These are phyloP conservation scores for Drosophila borborema DNA, from an alignment of 2,888 invertebrate species.

Conservation along the genomic window DNA sequence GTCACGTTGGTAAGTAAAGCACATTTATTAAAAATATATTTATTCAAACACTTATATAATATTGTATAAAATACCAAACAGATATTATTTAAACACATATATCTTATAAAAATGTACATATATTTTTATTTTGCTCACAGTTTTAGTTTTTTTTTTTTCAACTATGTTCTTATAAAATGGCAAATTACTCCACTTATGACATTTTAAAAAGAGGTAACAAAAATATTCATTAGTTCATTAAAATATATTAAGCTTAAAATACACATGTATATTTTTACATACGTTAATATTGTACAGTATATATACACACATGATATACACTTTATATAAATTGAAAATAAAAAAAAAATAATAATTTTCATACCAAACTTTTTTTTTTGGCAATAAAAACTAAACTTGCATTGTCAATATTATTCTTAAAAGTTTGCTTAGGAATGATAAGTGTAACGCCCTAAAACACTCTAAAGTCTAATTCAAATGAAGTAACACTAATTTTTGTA, in stretches of 20 bases:
- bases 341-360: neutral
- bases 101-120: neutral
- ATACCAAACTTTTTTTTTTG: neutral
- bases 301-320: neutral
- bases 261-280: neutral
- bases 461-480: neutral
- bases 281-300: neutral
- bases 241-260: neutral
- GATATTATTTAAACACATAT: too few relatives aligned
- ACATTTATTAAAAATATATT: neutral
- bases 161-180: neutral
- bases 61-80: neutral
- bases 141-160: neutral
- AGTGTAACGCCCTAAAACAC: neutral
- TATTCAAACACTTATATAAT: too few relatives aligned
- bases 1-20: neutral
- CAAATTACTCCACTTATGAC: neutral
- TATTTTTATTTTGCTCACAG: too few relatives aligned
- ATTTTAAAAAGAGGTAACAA: neutral
- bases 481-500: neutral
- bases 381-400: neutral
- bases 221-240: neutral
- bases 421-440: neutral
- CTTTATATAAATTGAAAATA: neutral
- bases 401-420: neutral